Evolutionary conservation across 2,113 vertebrate species (phyloP), one percentile per base, ranked within the genome.

Genomic region (Oreochromis spilurus): DNA sequence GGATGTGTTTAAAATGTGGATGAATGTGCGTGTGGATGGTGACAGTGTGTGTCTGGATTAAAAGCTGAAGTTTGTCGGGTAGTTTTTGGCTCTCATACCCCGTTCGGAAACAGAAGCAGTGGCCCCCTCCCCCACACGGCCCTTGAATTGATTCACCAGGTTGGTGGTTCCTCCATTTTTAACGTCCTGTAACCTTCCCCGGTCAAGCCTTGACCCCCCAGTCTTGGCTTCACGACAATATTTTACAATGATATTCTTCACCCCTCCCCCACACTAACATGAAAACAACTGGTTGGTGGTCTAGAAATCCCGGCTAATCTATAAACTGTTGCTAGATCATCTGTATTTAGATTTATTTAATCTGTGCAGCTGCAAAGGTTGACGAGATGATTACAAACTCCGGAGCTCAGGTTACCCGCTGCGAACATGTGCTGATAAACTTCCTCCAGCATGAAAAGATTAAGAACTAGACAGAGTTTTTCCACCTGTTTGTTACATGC

Each of bases 161-260:
- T 99, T 99, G 98, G 98, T 99, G 97, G 96, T 88, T 94, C 85
- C 97, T 97, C 95, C 95, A 96, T 98, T 97, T 97, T 97, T 97
- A 96, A 97, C 95, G 96, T 97, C 87, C 89, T 93, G 88, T 91
- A 62, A 31, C 87, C 83, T 77, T 75, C 84, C 70, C 45, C 95
- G 94, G 96, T 97, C 91, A 97, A 97, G 96, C 92, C 94, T 95
- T 21, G 97, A 96, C 97, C 97, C 62, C 96, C 95, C 96, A 96
- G 97, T 97, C 96, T 96, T 91, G 97, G 97, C 97, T 97, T 97
- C 83, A 96, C 95, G 95, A 96, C 91, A 95, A 98, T 99, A 98
- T 98, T 99, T 99, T 97, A 97, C 96, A 96, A 96, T 97, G 98
- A 98, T 99, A 98, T 98, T 98, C 98, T 97, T 97, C 94, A 93